Percentiles rank a stretch among this genome's conserved stretches.
Conservation (phyloP, 2,888 invertebrate species). For the Eumacrocentrus americanus region DNA sequence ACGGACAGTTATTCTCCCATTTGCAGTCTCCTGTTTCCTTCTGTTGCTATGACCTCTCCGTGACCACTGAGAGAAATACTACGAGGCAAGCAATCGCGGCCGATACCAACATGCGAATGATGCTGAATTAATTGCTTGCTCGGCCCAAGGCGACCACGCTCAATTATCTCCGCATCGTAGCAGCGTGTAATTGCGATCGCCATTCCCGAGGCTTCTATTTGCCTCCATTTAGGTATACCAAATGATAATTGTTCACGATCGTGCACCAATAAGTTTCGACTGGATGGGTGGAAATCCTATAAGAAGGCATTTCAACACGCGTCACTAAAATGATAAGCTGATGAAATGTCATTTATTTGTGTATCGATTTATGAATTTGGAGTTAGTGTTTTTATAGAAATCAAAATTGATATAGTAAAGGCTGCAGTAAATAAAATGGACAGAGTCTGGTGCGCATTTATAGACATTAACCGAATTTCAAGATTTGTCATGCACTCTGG, state of each 20-base stretch:
- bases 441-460: no score
- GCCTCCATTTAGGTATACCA: constrained; percentile 17
- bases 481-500: constrained; percentile 12
- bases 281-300: not conserved
- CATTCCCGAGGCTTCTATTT: constrained; percentile 21
- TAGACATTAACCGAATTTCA: constrained; percentile 1
- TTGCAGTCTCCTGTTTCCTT: not conserved
- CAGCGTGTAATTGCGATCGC: constrained; percentile 31
- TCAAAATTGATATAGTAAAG: no score
- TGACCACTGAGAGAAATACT: constrained; percentile 15
- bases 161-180: constrained; percentile 30
- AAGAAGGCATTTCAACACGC: not conserved
- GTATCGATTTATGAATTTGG: no score
- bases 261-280: not conserved
- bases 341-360: no score
- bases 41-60: not conserved
- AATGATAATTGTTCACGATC: constrained; percentile 24
- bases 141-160: constrained; percentile 30
- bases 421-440: no score
- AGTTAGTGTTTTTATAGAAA: no score
- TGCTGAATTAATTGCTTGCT: constrained; percentile 28
- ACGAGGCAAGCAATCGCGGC: constrained; percentile 24
- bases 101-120: constrained; percentile 26
- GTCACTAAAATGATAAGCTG: no score
- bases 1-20: constrained; percentile 1